Base-by-base conservation (phyloP, 2,888 invertebrate genomes). In the Cosmia pyralina region DNA sequence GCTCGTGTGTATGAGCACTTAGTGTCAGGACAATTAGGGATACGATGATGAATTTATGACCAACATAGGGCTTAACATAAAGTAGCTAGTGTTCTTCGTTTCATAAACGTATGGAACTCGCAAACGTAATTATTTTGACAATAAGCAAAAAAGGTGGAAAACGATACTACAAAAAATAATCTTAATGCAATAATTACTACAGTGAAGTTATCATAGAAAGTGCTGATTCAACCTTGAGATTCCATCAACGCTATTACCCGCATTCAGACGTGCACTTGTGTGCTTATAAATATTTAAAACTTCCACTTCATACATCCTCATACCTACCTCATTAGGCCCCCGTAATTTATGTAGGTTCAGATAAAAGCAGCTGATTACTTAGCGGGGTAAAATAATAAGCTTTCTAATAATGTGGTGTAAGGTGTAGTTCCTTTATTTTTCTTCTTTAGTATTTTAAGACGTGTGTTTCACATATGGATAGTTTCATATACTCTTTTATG, bases 321-420 rank as follows among this genome's bases (percentile, higher is more conserved):
- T 81, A 82, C 68, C 87, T 81, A 82, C 68, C 87, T 90, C 89
- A 87, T 90, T 87, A 87, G 75, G 72, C 71, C 79, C 70, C 76
- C 81, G 79, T 90, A 90, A 90, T 91, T 90, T 90, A 92, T 91
- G 90, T 89, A 88, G 88, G 90, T 86, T 79, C 83, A 85, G 88
- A 90, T 89, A 88, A 89, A 90, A 90, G 80, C 87, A 88, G 77
- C 86, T 89, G 90, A 91, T 90, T 89, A 91, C 90, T 89, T 88
- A 87, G 81, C 75, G 77, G 46, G 81, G 84, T 88, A 86, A 87
- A 89, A 88, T 90, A 88, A 88, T 89, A 88, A 88, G 84, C 81
- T 86, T 73, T 81, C 83, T 89, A 85, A 88, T 89, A 89, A 88
- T 90, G 81, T 87, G 78, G 75, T 53, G 52, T 46, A 67, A 41